Percentiles rank a stretch among this genome's conserved stretches.
These are phyloP conservation scores for Epizoanthus scotinus DNA, from an alignment of 92 coral and sea anemone species.

Conservation along the genomic window DNA sequence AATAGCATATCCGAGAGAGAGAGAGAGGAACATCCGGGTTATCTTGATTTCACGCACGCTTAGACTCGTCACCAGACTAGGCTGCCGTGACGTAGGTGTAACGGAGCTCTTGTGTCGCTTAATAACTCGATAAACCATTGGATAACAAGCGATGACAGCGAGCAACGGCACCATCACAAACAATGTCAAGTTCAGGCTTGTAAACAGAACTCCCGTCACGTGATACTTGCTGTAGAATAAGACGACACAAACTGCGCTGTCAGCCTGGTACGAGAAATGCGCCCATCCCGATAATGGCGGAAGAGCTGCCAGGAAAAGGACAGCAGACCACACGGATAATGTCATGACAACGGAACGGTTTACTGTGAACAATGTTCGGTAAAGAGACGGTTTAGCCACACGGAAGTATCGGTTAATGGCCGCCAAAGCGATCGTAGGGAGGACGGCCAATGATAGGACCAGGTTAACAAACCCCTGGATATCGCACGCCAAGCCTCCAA, in stretches of 20 bases:
- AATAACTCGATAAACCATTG: neutral
- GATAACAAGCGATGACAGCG: neutral
- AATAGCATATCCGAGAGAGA: slow-evolving; percentile 3
- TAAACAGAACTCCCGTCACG: neutral
- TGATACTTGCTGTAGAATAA: neutral
- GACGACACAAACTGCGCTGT: slow-evolving; percentile 22
- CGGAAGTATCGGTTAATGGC: slow-evolving; percentile 17
- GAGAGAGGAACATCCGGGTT: neutral
- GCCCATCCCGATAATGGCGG: slow-evolving; percentile 25
- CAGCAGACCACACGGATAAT: slow-evolving; percentile 2
- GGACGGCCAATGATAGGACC: slow-evolving; percentile 13
- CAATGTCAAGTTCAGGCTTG: neutral
- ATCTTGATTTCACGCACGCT: slow-evolving; percentile 25
- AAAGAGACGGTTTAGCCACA: slow-evolving; percentile 1
- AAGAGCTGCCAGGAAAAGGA: slow-evolving; percentile 17
- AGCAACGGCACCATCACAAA: slow-evolving; percentile 21
- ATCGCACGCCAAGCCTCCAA: neutral
- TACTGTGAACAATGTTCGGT: slow-evolving; percentile 16
- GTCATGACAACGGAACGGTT: slow-evolving; percentile 22
- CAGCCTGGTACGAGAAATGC: slow-evolving; percentile 4
- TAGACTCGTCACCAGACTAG: neutral
- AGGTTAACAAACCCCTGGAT: slow-evolving; percentile 1
- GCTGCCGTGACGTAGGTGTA: neutral
- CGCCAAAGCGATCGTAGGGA: slow-evolving; percentile 14
- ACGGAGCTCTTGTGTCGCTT: neutral